Evolutionary conservation across 92 coral and sea anemone genomes (phyloP).

Genomic region (Metridium senile): DNA sequence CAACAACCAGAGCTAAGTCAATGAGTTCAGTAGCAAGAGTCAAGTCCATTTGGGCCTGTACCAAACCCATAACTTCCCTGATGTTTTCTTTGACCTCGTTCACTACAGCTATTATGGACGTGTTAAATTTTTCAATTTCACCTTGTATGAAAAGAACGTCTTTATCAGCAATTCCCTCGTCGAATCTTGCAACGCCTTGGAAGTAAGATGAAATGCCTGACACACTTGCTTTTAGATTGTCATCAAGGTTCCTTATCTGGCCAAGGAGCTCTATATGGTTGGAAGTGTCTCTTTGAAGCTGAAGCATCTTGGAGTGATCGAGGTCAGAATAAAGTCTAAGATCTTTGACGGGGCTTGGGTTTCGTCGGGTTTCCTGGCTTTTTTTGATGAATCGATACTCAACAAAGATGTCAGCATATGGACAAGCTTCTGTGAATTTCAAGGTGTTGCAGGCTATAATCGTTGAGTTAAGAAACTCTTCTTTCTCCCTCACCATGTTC

Average conservation of each 20-base stretch:
- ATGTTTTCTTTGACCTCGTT: conserved; percentile 26
- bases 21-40: conserved; percentile 28
- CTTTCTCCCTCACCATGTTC: not conserved
- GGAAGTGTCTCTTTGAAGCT: conserved; percentile 27
- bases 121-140: conserved; percentile 21
- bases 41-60: not conserved
- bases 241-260: conserved; percentile 27
- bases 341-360: conserved; percentile 31
- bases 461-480: not conserved
- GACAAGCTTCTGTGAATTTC: not conserved
- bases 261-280: conserved; percentile 45
- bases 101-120: not conserved
- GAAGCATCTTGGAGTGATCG: conserved; percentile 30
- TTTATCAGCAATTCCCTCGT: conserved; percentile 56
- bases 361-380: conserved; percentile 23
- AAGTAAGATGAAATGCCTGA: conserved; percentile 49
- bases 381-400: conserved; percentile 37
- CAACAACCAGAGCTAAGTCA: conserved; percentile 22
- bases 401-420: conserved; percentile 17
- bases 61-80: conserved; percentile 7
- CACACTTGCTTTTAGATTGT: conserved; percentile 31
- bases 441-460: not conserved
- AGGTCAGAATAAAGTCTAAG: conserved; percentile 39
- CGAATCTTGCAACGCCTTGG: conserved; percentile 46
- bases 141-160: conserved; percentile 44